Conservation (phyloP, 1,140 invertebrate genomes). For the Diabrotica virgifera region DNA sequence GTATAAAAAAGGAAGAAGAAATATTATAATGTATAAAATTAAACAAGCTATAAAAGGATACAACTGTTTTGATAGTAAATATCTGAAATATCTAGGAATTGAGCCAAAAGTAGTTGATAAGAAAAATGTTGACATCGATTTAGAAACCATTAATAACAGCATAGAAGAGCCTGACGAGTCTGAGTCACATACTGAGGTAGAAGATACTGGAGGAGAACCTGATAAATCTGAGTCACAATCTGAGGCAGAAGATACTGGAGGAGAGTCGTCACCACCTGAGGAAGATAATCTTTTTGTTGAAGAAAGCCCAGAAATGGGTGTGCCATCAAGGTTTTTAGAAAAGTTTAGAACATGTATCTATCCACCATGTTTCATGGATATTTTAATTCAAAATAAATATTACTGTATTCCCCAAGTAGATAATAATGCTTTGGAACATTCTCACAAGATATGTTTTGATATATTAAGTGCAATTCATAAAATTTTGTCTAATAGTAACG, state of each 20-base stretch:
- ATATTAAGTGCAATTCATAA: slow-evolving; percentile 66
- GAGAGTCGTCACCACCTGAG: slow-evolving; percentile 25
- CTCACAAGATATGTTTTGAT: slow-evolving; percentile 59
- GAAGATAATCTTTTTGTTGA: slow-evolving; percentile 13
- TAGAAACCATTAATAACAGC: slow-evolving; percentile 15
- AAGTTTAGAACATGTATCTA: slow-evolving; percentile 57
- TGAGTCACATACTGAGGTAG: background rate
- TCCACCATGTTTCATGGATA: slow-evolving; percentile 64
- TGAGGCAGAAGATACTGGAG: background rate
- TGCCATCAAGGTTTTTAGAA: slow-evolving; percentile 65
- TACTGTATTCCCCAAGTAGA: slow-evolving; percentile 70
- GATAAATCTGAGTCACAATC: background rate
- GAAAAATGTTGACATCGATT: slow-evolving; percentile 1
- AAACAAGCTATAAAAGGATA: slow-evolving; percentile 63
- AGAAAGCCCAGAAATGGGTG: slow-evolving; percentile 20
- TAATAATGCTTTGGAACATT: slow-evolving; percentile 57
- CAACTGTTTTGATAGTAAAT: slow-evolving; percentile 53
- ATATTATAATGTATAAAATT: slow-evolving; percentile 56
- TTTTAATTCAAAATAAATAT: slow-evolving; percentile 60
- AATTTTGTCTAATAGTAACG: slow-evolving; percentile 49
- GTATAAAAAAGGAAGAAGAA: slow-evolving; percentile 55
- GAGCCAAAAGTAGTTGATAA: background rate
- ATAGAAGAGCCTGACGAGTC: slow-evolving; percentile 8
- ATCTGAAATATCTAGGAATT: slow-evolving; percentile 56
- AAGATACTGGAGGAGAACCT: slow-evolving; percentile 8